Evolutionary conservation across 1,140 invertebrate species (phyloP).

Genomic region (Plectrocnemia conspersa): DNA sequence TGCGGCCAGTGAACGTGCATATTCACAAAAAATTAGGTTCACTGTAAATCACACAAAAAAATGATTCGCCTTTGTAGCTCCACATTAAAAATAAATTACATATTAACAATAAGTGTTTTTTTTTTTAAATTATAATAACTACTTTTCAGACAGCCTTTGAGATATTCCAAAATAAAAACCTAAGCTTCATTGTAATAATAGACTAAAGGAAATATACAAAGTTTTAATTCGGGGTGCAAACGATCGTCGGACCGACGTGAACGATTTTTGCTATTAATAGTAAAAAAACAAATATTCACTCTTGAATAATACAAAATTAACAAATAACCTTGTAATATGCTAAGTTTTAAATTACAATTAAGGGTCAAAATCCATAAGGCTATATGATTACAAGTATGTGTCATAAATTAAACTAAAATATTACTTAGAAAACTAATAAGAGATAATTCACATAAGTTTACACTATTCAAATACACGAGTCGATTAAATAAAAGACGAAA

Average conservation of each 20-base stretch:
- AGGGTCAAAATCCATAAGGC: too few species aligned
- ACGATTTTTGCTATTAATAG: neutral
- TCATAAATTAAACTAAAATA: too few species aligned
- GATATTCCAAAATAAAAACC: too few species aligned
- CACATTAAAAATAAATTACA: slow-evolving; percentile 18
- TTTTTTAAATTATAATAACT: too few species aligned
- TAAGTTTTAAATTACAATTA: neutral
- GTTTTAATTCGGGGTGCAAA: too few species aligned
- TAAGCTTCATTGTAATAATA: too few species aligned
- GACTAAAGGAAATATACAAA: too few species aligned
- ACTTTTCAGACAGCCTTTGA: too few species aligned
- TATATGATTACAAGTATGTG: too few species aligned
- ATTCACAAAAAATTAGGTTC: neutral
- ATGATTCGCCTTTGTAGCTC: slow-evolving; percentile 4
- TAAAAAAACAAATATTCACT: too few species aligned
- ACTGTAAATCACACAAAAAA: neutral
- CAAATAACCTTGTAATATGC: slow-evolving; percentile 3
- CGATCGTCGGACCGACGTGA: too few species aligned
- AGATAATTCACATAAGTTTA: slow-evolving; percentile 18
- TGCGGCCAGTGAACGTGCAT: slow-evolving; percentile 9
- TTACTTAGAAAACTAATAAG: slow-evolving; percentile 4
- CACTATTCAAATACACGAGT: slow-evolving; percentile 4
- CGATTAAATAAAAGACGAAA: slow-evolving; percentile 12
- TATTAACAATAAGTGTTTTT: slow-evolving; percentile 1
- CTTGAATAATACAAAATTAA: too few species aligned